A percentile compares a stretch with the other conserved stretches of the same genome.
Conservation (phyloP, 1,140 invertebrate species). For the Phortica variegata region DNA sequence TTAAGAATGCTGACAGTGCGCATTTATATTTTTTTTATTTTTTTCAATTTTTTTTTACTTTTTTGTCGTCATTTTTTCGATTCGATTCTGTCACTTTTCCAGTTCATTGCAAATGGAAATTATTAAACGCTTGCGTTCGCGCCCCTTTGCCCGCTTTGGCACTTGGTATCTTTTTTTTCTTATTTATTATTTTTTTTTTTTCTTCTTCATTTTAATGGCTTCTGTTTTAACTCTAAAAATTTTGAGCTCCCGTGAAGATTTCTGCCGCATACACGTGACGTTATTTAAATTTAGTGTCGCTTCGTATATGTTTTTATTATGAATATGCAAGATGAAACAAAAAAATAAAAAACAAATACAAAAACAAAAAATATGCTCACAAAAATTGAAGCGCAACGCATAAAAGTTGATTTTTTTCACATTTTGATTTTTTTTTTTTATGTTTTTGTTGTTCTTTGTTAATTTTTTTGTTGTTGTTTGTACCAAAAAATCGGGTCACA, state of each 20-base stretch:
- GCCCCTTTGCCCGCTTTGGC: neutral
- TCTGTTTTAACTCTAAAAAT: no score
- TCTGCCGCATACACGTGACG: slow-evolving; percentile 25
- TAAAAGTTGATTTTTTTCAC: no score
- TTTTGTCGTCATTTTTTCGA: slow-evolving; percentile 4
- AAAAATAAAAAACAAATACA: no score
- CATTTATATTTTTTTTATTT: neutral
- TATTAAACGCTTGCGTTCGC: slow-evolving; percentile 1
- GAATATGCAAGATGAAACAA: no score
- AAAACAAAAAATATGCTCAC: no score
- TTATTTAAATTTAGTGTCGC: slow-evolving; percentile 19
- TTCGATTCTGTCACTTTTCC: neutral
- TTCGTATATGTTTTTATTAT: no score
- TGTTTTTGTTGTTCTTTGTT: no score
- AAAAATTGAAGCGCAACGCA: no score
- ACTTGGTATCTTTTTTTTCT: slow-evolving; percentile 11
- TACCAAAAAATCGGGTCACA: slow-evolving; percentile 34
- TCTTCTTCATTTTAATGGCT: no score
- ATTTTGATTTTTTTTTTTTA: no score
- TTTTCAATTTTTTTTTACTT: neutral
- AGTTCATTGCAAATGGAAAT: slow-evolving; percentile 20
- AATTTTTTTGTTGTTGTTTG: no score
- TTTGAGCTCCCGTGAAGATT: slow-evolving; percentile 16
- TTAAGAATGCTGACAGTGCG: slow-evolving; percentile 21
- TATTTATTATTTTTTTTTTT: slow-evolving; percentile 6